Conservation (phyloP, 2,888 invertebrate species). For the Scaptomyza cyrtandrae region DNA sequence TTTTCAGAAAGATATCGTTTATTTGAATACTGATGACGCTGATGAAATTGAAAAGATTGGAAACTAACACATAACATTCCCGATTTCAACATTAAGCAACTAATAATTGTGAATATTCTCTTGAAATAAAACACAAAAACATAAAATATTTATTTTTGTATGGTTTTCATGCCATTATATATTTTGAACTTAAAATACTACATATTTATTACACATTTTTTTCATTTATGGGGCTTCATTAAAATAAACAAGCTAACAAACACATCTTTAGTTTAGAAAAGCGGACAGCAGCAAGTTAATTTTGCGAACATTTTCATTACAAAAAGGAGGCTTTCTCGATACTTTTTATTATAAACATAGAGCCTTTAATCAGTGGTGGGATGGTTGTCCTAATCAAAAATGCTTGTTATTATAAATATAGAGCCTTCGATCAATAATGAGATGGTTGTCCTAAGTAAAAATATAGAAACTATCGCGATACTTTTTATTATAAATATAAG, state of each 20-base stretch:
- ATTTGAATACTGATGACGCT: conserved; percentile 94
- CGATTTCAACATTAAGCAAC: conserved; percentile 24
- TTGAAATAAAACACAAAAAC: conserved; percentile 32
- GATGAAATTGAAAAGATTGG: conserved; percentile 97
- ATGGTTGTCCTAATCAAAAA: neutral
- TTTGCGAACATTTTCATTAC: too few species aligned
- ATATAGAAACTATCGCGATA: too few species aligned
- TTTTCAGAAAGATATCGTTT: conserved; percentile 93
- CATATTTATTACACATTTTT: neutral
- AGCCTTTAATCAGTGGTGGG: neutral
- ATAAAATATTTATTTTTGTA: neutral
- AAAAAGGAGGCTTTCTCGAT: neutral
- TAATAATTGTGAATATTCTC: conserved; percentile 28
- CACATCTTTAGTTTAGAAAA: too few species aligned
- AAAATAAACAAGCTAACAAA: too few species aligned
- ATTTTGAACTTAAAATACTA: neutral
- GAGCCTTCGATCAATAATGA: too few species aligned
- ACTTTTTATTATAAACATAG: neutral
- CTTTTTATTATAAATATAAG: too few species aligned
- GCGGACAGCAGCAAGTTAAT: neutral
- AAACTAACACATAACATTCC: conserved; percentile 80
- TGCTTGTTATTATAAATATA: too few species aligned
- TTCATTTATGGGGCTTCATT: too few species aligned
- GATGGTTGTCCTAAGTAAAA: too few species aligned
- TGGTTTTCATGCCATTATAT: neutral